A percentile compares a stretch with the other conserved stretches of the same genome.
These are phyloP conservation scores for Xestia c-nigrum DNA, from an alignment of 2,888 invertebrate genomes.

Conservation along the genomic window DNA sequence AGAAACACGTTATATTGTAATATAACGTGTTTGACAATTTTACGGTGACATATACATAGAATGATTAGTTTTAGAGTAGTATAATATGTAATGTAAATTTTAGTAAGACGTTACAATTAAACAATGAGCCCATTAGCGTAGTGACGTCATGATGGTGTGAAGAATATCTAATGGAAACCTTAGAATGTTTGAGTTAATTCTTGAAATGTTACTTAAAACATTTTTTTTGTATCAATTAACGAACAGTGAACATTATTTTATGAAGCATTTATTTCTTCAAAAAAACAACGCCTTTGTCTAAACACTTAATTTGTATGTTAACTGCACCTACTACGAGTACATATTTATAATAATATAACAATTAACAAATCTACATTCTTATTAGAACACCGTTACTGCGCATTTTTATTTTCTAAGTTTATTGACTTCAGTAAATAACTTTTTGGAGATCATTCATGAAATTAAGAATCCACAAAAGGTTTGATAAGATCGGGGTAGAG, in stretches of 20 bases:
- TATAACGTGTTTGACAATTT: too few species aligned
- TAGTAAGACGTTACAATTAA: not conserved
- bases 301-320: not conserved
- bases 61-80: not conserved
- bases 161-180: not conserved
- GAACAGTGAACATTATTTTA: not conserved
- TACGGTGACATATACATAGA: not conserved
- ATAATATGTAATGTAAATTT: not conserved
- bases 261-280: not conserved
- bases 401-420: conserved; percentile 5
- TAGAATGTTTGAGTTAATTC: too few species aligned
- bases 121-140: not conserved
- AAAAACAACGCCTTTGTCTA: not conserved
- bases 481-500: too few species aligned
- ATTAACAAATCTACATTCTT: conserved; percentile 23
- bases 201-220: too few species aligned
- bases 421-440: not conserved
- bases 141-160: not conserved
- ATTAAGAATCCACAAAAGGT: not conserved
- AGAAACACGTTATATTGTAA: too few species aligned
- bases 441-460: conserved; percentile 18
- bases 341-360: not conserved
- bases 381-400: conserved; percentile 9
- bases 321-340: not conserved
- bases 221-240: too few species aligned